Evolutionary conservation across 2,888 invertebrate species (phyloP).

Genomic region (Scaptomyza caliginosa): DNA sequence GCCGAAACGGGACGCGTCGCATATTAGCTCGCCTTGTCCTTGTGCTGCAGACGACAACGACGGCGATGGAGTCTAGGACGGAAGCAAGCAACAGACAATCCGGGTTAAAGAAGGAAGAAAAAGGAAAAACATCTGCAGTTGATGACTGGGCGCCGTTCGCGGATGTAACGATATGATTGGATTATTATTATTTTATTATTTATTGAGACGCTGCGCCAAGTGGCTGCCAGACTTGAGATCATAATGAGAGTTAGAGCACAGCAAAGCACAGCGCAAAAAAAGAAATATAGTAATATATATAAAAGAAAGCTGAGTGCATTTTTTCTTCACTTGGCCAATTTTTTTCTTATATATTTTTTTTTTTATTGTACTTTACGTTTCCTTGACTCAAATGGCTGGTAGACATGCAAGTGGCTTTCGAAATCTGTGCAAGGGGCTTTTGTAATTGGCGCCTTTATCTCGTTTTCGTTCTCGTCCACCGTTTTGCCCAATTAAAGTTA

Average conservation of each 20-base stretch:
- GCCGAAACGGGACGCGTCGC: conserved; percentile 45
- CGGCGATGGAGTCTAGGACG: neutral
- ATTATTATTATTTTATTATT: conserved; percentile 83
- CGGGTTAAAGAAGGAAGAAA: neutral
- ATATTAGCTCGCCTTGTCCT: conserved; percentile 54
- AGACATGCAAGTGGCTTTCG: conserved; percentile 65
- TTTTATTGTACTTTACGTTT: conserved; percentile 2
- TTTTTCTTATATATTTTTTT: neutral
- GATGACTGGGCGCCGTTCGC: conserved; percentile 67
- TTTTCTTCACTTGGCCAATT: conserved; percentile 11
- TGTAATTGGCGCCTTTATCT: conserved; percentile 71
- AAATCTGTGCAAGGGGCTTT: conserved; percentile 41
- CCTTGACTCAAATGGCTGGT: conserved; percentile 46
- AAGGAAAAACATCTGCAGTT: conserved; percentile 21
- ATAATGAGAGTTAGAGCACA: neutral
- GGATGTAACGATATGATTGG: conserved; percentile 81
- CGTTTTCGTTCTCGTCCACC: conserved; percentile 36
- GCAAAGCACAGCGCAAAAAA: conserved; percentile 6
- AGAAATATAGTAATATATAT: neutral
- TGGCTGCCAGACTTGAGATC: conserved; percentile 20
- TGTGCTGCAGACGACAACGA: conserved; percentile 38
- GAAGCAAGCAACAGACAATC: neutral
- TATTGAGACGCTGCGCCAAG: conserved; percentile 73
- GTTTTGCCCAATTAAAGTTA: conserved; percentile 71
- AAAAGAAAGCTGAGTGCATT: conserved; percentile 9